Conservation (phyloP, 2,888 invertebrate species). For the Plagiodera versicolora region DNA sequence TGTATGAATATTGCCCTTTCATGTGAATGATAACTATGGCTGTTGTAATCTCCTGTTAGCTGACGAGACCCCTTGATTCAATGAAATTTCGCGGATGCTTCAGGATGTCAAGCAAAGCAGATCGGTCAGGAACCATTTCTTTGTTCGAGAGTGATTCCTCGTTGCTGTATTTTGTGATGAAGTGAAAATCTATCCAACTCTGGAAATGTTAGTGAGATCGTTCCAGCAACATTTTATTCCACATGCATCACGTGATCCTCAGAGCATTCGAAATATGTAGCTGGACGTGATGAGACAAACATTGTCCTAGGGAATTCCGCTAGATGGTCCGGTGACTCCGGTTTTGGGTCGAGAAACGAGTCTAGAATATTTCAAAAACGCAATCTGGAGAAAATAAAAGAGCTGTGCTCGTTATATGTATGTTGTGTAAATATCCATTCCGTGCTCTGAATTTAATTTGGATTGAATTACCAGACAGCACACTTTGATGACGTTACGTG, state of each 20-base stretch:
- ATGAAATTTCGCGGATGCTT: no score
- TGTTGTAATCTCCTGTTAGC: no score
- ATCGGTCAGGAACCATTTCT: no score
- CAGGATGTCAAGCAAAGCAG: no score
- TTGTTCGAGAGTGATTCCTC: no score
- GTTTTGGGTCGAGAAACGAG: background rate
- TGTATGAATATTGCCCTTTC: no score
- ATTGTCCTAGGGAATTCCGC: background rate
- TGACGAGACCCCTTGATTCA: no score
- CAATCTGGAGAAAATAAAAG: conserved; percentile 1
- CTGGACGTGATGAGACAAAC: background rate
- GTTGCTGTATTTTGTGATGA: no score
- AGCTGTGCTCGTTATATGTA: background rate
- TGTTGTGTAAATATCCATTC: background rate
- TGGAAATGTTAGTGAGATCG: background rate
- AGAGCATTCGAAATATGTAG: conserved; percentile 1
- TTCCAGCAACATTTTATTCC: background rate
- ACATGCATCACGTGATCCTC: background rate
- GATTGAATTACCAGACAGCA: background rate
- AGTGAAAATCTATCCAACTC: background rate
- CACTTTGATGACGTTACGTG: background rate
- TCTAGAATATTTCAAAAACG: background rate
- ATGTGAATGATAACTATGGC: no score
- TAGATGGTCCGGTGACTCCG: background rate
- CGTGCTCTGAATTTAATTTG: background rate